These are phyloP conservation scores for Caenorhabditis auriculariae DNA, from an alignment of 2,888 invertebrate genomes.

Conservation along the genomic window DNA sequence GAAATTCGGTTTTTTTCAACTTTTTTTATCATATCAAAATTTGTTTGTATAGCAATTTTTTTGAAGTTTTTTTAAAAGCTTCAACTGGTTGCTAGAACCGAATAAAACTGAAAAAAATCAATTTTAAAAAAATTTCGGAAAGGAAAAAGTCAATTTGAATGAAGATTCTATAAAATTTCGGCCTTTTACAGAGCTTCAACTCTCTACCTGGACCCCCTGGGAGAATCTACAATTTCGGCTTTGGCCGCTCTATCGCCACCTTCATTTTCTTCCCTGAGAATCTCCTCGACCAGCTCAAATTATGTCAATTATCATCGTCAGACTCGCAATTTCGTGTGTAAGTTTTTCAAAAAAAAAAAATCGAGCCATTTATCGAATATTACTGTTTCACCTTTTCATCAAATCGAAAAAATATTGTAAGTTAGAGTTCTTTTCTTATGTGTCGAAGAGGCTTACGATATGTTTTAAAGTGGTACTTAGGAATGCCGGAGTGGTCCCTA, in stretches of 20 bases:
- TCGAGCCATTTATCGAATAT: too few species aligned
- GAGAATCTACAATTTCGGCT: conserved; percentile 47
- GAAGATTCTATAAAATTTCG: background rate
- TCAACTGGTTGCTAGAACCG: background rate
- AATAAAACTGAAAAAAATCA: background rate
- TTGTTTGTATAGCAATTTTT: too few species aligned
- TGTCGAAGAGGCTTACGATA: too few species aligned
- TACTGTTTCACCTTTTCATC: too few species aligned
- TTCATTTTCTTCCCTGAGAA: conserved; percentile 47
- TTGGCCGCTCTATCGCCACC: conserved; percentile 39
- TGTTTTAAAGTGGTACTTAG: too few species aligned
- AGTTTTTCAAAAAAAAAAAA: too few species aligned
- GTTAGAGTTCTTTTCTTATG: too few species aligned
- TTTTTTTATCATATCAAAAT: too few species aligned
- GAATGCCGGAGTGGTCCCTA: too few species aligned
- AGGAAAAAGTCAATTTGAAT: too few species aligned
- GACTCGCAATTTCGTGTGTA: conserved; percentile 54
- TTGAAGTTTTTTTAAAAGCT: background rate
- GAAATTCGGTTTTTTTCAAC: too few species aligned
- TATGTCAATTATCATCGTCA: conserved; percentile 54
- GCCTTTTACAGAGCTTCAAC: conserved; percentile 32
- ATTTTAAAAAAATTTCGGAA: background rate
- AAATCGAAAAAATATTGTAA: too few species aligned
- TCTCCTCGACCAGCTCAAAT: conserved; percentile 17
- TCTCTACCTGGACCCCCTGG: conserved; percentile 53